A percentile compares a stretch with the other conserved stretches of the same genome.
Conservation (phyloP, 2,888 invertebrate species). For the Melinaea menophilus region DNA sequence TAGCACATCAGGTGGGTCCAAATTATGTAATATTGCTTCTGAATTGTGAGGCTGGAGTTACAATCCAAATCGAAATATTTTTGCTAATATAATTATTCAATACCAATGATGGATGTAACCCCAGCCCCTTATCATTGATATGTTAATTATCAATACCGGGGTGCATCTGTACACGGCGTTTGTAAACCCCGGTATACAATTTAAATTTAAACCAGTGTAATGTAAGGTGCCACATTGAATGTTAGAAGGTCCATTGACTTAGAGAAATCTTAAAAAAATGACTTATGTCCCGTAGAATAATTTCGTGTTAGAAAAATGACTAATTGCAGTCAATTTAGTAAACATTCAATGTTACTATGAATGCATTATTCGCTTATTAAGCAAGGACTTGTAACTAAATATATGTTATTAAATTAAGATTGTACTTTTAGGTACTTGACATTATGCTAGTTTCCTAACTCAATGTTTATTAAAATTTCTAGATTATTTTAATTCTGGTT, state of each 20-base stretch:
- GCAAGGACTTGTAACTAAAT: slow-evolving; percentile 6
- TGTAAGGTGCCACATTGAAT: slow-evolving; percentile 14
- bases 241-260: not conserved
- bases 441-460: not conserved
- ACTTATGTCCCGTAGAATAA: slow-evolving; percentile 26
- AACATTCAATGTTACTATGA: slow-evolving; percentile 3
- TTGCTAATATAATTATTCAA: not conserved
- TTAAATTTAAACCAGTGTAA: not conserved
- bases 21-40: slow-evolving; percentile 40
- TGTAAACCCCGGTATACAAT: not conserved
- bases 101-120: slow-evolving; percentile 5
- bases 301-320: slow-evolving; percentile 29
- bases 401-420: slow-evolving; percentile 11
- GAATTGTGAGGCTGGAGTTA: slow-evolving; percentile 19
- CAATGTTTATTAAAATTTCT: slow-evolving; percentile 13
- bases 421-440: slow-evolving; percentile 25
- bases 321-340: not conserved
- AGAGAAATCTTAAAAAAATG: not conserved
- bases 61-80: slow-evolving; percentile 2
- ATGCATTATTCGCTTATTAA: slow-evolving; percentile 10
- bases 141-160: not conserved
- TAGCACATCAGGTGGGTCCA: slow-evolving; percentile 57
- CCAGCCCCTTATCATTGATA: not conserved
- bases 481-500: slow-evolving; percentile 1
- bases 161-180: not conserved